phyloP scores from a whole-genome alignment of 2,113 vertebrate genomes.

The Taxidea taxus region DNA sequence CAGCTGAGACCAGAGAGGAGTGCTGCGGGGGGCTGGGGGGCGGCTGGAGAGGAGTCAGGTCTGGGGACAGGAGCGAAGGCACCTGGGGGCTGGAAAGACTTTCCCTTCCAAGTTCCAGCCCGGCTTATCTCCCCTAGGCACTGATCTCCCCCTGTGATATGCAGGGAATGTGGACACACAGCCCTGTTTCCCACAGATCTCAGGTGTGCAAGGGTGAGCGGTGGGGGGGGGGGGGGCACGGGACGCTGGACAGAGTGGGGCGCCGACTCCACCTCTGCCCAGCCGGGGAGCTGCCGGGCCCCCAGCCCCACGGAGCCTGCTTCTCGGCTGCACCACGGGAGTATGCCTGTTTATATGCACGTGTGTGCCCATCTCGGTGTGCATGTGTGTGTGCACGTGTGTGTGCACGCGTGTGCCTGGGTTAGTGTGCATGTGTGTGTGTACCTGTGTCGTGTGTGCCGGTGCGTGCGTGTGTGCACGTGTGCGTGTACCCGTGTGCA shows the following conservation, averaged over 20 bases:
- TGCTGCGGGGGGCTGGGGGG: neutral
- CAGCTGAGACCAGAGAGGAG: neutral
- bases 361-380: too few relatives aligned
- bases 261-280: neutral
- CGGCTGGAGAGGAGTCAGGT: neutral
- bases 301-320: neutral
- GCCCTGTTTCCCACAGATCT: neutral
- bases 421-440: neutral
- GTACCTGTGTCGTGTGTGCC: too few relatives aligned
- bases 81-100: neutral
- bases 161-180: neutral
- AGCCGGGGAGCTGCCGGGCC: neutral
- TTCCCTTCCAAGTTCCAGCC: neutral
- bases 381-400: neutral
- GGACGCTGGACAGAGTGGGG: neutral
- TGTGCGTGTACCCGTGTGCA: neutral
- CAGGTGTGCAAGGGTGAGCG: neutral
- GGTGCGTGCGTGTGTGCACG: neutral
- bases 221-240: neutral
- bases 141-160: neutral
- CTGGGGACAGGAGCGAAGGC: neutral
- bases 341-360: neutral
- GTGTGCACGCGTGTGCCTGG: neutral
- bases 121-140: neutral
- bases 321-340: neutral